These are phyloP conservation scores for Hemicrepidius hirtus DNA, from an alignment of 2,888 invertebrate species.

Conservation along the genomic window DNA sequence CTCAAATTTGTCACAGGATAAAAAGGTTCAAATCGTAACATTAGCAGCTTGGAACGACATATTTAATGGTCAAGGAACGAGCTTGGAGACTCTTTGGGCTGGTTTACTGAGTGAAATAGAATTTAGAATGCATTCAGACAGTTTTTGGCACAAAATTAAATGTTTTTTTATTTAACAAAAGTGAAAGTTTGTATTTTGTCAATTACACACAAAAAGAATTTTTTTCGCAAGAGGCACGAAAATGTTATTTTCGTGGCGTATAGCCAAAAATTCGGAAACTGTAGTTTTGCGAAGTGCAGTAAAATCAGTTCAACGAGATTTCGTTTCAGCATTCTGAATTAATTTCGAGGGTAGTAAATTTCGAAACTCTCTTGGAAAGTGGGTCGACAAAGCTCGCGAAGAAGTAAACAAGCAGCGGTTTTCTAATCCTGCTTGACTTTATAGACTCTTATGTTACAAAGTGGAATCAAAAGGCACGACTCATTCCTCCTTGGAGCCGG, in stretches of 20 bases:
- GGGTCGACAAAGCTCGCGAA: slow-evolving; percentile 40
- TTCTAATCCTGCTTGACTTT: slow-evolving; percentile 40
- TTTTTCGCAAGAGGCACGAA: too few relatives aligned
- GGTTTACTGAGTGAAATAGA: too few relatives aligned
- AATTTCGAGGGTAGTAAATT: slow-evolving; percentile 41
- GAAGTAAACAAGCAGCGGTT: slow-evolving; percentile 45
- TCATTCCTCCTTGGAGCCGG: slow-evolving; percentile 15
- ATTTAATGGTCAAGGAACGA: slow-evolving; percentile 14
- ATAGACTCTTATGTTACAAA: slow-evolving; percentile 37
- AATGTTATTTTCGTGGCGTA: too few relatives aligned
- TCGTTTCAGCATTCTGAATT: slow-evolving; percentile 33
- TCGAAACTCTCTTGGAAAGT: slow-evolving; percentile 31
- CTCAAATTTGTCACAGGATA: slow-evolving; percentile 19
- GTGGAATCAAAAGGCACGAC: slow-evolving; percentile 39
- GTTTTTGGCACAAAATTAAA: too few relatives aligned
- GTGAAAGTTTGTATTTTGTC: too few relatives aligned
- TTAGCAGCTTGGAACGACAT: slow-evolving; percentile 20
- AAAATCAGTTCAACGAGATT: slow-evolving; percentile 23
- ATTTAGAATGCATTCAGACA: too few relatives aligned
- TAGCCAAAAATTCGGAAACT: too few relatives aligned
- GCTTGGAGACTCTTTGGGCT: neutral
- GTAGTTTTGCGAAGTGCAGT: neutral
- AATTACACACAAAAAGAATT: too few relatives aligned
- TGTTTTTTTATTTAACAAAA: too few relatives aligned
- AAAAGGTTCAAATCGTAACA: slow-evolving; percentile 6